Conservation (phyloP, 2,797 vertebrate genomes). For the Propithecus deckenii region DNA sequence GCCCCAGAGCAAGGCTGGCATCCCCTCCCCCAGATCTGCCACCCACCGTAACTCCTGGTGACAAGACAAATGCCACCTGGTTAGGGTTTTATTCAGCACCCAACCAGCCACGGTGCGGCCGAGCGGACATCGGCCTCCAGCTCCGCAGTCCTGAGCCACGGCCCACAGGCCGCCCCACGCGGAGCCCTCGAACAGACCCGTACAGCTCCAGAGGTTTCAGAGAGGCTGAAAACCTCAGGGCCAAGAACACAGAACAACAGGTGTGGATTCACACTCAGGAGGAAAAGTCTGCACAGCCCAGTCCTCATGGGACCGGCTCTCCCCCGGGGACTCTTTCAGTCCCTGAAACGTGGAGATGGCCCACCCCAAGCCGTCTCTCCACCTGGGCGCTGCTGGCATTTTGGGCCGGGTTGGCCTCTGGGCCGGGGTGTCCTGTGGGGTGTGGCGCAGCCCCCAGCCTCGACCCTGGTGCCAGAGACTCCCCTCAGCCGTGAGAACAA, state of each 20-base stretch:
- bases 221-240: background rate
- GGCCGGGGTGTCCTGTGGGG: background rate
- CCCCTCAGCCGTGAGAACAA: background rate
- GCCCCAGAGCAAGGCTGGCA: background rate
- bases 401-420: accelerated
- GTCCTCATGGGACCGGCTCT: background rate
- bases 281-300: background rate
- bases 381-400: accelerated
- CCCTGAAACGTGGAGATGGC: background rate
- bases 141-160: background rate
- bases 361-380: background rate
- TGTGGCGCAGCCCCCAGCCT: background rate
- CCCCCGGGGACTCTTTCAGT: background rate
- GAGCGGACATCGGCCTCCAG: background rate
- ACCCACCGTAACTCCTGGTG: background rate
- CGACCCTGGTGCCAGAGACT: background rate
- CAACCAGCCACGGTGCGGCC: background rate
- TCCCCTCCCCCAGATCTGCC: background rate
- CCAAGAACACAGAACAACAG: background rate
- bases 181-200: background rate
- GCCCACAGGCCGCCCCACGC: background rate
- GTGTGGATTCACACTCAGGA: background rate
- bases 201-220: background rate
- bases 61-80: conserved; percentile 78
- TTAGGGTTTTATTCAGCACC: conserved; percentile 75